Evolutionary conservation across 2,888 invertebrate species (phyloP).

Genomic region (Sceliomorpha sp.): DNA sequence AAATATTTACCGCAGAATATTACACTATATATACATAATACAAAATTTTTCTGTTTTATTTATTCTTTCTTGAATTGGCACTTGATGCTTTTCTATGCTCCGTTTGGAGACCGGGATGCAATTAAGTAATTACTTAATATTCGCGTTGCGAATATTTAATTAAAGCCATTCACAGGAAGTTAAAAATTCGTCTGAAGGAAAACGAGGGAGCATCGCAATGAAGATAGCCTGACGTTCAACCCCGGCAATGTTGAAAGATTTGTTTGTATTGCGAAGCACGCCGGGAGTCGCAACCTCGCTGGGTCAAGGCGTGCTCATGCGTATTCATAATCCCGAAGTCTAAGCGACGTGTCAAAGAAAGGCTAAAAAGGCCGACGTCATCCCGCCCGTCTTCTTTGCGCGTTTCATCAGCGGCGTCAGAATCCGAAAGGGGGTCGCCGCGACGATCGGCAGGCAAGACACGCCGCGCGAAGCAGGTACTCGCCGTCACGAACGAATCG

Average conservation of each 20-base stretch:
- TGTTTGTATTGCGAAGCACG: constrained; percentile 47
- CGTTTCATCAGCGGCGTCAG: constrained; percentile 24
- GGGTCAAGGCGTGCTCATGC: constrained; percentile 50
- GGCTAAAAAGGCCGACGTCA: constrained; percentile 5
- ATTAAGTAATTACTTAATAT: no score
- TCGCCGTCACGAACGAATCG: constrained; percentile 17
- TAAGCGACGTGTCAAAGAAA: neutral
- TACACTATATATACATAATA: no score
- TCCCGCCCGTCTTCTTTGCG: constrained; percentile 32
- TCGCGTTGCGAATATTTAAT: no score
- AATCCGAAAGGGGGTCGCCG: constrained; percentile 24
- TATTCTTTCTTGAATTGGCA: no score
- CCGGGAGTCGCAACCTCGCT: constrained; percentile 45
- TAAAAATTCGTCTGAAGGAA: no score
- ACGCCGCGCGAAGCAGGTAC: no score
- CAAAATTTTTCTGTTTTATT: no score
- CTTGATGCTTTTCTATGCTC: no score
- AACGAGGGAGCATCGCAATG: constrained; percentile 20
- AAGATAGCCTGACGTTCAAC: constrained; percentile 26
- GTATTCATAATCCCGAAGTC: constrained; percentile 14
- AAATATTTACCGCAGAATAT: no score
- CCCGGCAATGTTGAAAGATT: constrained; percentile 33
- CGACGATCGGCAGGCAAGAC: no score
- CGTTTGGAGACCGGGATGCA: no score
- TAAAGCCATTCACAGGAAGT: no score